These are phyloP conservation scores for Caerostris extrusa DNA, from an alignment of 1,140 invertebrate species.

Conservation along the genomic window DNA sequence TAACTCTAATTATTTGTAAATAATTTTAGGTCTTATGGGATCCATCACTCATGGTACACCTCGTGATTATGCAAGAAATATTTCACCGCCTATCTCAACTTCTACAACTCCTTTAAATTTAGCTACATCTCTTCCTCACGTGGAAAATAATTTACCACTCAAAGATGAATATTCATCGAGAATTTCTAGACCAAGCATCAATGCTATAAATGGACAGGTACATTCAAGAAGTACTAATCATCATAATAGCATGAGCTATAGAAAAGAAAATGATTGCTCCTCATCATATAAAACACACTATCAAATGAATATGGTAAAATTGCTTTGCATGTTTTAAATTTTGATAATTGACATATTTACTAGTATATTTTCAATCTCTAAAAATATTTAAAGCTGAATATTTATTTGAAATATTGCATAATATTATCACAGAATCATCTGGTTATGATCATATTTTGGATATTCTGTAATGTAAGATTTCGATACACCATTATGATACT, in stretches of 20 bases:
- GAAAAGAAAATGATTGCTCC: constrained; percentile 43
- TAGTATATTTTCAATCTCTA: too few relatives aligned
- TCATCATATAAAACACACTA: constrained; percentile 53
- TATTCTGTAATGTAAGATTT: too few relatives aligned
- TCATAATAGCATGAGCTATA: constrained; percentile 9
- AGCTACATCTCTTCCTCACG: constrained; percentile 43
- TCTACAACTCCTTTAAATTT: constrained; percentile 72
- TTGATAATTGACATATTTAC: neutral
- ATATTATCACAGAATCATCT: too few relatives aligned
- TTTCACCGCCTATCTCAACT: constrained; percentile 46
- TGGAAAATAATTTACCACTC: constrained; percentile 6
- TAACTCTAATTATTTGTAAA: too few relatives aligned
- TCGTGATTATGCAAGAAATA: constrained; percentile 56
- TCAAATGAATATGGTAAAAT: constrained; percentile 62
- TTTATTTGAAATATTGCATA: too few relatives aligned
- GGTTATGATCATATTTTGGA: too few relatives aligned
- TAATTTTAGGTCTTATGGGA: constrained; percentile 57
- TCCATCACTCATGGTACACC: constrained; percentile 76
- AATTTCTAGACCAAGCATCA: neutral
- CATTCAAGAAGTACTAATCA: constrained; percentile 35
- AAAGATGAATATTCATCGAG: constrained; percentile 62
- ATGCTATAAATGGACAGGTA: constrained; percentile 41
- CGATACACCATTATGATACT: too few relatives aligned
- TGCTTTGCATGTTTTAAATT: neutral
- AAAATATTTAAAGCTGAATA: too few relatives aligned